Conservation (phyloP, 2,797 vertebrate genomes). For the Hephaestus fuliginosus region DNA sequence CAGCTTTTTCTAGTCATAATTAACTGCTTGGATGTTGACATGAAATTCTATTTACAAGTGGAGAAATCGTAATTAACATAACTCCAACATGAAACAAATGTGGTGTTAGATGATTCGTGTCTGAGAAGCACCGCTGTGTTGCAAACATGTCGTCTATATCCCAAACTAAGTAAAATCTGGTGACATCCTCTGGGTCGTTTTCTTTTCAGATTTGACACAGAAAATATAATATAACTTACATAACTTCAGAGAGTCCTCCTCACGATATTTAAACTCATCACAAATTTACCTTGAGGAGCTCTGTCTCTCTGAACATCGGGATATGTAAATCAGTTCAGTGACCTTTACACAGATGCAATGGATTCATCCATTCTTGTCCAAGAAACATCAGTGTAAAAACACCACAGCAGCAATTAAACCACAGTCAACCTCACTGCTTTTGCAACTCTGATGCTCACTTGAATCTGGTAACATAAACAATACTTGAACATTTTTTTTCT, state of each 20-base stretch:
- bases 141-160: not conserved
- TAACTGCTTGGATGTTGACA: not conserved
- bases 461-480: not conserved
- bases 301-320: slow-evolving; percentile 16
- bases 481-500: not conserved
- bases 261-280: not conserved
- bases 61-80: not conserved
- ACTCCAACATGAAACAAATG: not conserved
- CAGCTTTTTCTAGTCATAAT: not conserved
- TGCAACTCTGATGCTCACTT: not conserved
- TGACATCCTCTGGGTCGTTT: not conserved
- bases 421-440: slow-evolving; percentile 1
- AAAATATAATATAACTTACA: slow-evolving; percentile 3
- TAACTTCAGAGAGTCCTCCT: slow-evolving; percentile 1
- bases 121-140: not conserved
- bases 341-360: not conserved
- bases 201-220: not conserved
- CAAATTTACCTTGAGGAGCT: not conserved
- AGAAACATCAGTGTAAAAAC: slow-evolving; percentile 2
- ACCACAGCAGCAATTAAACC: slow-evolving; percentile 1
- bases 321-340: slow-evolving; percentile 13
- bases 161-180: slow-evolving; percentile 6
- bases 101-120: not conserved
- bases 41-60: not conserved
- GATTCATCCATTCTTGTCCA: not conserved